These are phyloP conservation scores for Kradibia gibbosae DNA, from an alignment of 1,140 invertebrate genomes.

Conservation along the genomic window DNA sequence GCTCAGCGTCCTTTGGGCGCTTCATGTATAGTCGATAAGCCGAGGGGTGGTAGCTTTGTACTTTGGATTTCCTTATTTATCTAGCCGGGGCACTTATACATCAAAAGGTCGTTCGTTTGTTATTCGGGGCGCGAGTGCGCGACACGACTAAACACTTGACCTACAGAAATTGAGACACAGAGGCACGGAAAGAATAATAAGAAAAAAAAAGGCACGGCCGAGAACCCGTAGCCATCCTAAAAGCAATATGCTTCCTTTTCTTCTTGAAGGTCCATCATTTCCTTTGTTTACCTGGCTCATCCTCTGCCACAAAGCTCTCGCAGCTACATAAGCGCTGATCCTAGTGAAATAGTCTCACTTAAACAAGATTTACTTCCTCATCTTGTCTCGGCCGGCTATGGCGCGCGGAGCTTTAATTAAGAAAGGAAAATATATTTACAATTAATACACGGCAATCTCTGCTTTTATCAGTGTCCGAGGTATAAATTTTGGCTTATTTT, in stretches of 20 bases:
- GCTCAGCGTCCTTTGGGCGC: background rate
- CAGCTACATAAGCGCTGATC: conserved; percentile 6
- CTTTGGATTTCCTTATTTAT: conserved; percentile 1
- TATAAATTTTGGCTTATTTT: background rate
- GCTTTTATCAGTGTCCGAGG: no score
- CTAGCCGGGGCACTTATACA: background rate
- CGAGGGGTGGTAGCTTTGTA: background rate
- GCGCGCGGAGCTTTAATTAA: conserved; percentile 11
- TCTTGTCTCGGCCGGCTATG: background rate
- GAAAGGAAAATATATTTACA: conserved; percentile 4
- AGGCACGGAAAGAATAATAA: conserved; percentile 7
- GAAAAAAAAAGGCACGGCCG: background rate
- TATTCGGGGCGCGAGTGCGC: background rate
- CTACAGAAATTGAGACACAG: background rate
- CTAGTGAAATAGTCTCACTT: conserved; percentile 31
- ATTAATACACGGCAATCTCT: background rate
- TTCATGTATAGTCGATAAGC: background rate
- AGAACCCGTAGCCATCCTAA: background rate
- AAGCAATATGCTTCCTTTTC: conserved; percentile 26
- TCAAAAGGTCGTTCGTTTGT: background rate
- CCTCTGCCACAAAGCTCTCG: conserved; percentile 1
- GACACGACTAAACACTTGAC: background rate
- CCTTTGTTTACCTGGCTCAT: conserved; percentile 23
- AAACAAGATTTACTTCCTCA: conserved; percentile 35
- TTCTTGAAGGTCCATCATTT: conserved; percentile 3